Conservation (phyloP, 2,113 vertebrate species). For the Cottus gobio region DNA sequence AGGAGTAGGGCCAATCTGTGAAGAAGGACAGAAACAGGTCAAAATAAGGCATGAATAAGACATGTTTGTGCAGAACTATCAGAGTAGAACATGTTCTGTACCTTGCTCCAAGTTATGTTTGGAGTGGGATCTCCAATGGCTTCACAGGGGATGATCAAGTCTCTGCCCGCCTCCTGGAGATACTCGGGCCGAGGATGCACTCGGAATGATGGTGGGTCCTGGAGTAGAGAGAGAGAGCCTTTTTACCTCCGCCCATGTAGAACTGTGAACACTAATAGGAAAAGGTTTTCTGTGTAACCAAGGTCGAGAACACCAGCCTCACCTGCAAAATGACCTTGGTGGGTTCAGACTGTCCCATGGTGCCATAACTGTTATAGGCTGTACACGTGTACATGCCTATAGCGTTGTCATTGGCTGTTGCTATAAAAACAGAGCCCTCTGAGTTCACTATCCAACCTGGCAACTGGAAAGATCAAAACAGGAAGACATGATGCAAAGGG, state of each 20-base stretch:
- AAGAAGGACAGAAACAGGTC: not conserved
- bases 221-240: not conserved
- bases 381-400: constrained; percentile 93
- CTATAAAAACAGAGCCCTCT: constrained; percentile 90
- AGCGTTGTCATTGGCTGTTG: constrained; percentile 90
- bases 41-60: not conserved
- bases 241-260: not conserved
- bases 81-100: constrained; percentile 50
- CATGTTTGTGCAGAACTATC: not conserved
- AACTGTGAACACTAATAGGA: not conserved
- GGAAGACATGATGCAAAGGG: not conserved
- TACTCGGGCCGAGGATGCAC: constrained; percentile 89
- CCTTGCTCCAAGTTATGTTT: constrained; percentile 92
- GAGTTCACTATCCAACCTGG: constrained; percentile 91
- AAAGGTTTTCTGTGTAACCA: not conserved
- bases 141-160: constrained; percentile 89
- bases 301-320: constrained; percentile 19
- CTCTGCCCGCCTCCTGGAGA: constrained; percentile 94
- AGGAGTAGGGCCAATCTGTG: constrained; percentile 80
- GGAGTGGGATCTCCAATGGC: constrained; percentile 89
- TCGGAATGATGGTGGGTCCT: constrained; percentile 91
- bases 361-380: constrained; percentile 95
- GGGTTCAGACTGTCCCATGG: constrained; percentile 88
- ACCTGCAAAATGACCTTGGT: constrained; percentile 93
- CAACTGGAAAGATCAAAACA: constrained; percentile 76